phyloP scores from a whole-genome alignment of 2,797 vertebrate genomes.

The Buphagus erythrorhynchus region DNA sequence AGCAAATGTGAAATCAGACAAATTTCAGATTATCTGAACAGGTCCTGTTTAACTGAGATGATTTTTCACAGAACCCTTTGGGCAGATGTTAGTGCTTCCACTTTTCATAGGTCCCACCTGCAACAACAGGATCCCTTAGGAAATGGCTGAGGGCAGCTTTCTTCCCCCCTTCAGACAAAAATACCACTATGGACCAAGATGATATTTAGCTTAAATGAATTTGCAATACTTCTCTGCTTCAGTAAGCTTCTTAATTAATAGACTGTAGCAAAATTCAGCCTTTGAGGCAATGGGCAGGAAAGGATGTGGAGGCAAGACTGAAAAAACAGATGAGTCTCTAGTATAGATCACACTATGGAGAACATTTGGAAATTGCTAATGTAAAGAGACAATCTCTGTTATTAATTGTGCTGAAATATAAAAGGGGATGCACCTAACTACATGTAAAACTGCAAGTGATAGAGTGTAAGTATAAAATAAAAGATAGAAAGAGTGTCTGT shows the following conservation, averaged over 20 bases:
- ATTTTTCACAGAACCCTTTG: not conserved
- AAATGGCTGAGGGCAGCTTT: not conserved
- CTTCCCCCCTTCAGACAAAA: not conserved
- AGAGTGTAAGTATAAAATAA: not conserved
- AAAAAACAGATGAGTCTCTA: not conserved
- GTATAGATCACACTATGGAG: not conserved
- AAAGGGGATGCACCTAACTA: not conserved
- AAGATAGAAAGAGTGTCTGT: not conserved
- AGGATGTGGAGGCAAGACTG: not conserved
- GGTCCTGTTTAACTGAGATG: not conserved
- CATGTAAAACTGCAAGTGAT: not conserved
- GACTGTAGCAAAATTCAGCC: not conserved
- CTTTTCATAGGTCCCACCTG: not conserved
- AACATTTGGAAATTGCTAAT: not conserved
- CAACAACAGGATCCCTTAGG: not conserved
- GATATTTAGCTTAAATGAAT: not conserved
- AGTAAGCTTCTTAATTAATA: not conserved
- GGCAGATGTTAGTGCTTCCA: not conserved
- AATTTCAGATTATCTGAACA: not conserved
- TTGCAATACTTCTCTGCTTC: not conserved
- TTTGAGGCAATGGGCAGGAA: not conserved
- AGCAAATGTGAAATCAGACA: not conserved
- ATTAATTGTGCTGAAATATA: not conserved
- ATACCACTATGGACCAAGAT: not conserved
- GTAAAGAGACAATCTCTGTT: not conserved